phyloP scores from a whole-genome alignment of 2,888 invertebrate species.

The Harpalus rubripes region DNA sequence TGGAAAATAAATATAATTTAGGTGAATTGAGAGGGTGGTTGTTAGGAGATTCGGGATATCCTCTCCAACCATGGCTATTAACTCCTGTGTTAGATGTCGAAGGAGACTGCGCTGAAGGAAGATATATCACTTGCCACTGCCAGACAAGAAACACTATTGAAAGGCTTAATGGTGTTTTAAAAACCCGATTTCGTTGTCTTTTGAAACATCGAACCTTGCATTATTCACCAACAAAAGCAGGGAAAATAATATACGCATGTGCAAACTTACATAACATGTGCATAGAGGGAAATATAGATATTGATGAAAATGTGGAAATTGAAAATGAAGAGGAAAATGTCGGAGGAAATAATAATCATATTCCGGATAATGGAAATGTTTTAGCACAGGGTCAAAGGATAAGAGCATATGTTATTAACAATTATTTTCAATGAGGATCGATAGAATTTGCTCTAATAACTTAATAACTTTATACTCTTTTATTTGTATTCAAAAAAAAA shows the following conservation, averaged over 20 bases:
- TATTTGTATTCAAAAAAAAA: neutral
- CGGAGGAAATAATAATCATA: neutral
- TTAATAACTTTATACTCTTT: neutral
- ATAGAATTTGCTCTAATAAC: no score
- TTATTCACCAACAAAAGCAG: slow-evolving; percentile 70
- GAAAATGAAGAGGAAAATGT: slow-evolving; percentile 1
- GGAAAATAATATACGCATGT: slow-evolving; percentile 70
- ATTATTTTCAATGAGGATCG: neutral
- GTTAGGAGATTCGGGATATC: slow-evolving; percentile 71
- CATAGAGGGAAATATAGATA: neutral
- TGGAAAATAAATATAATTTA: neutral
- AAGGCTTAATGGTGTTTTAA: slow-evolving; percentile 70
- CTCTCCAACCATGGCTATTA: slow-evolving; percentile 70
- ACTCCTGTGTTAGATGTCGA: slow-evolving; percentile 68
- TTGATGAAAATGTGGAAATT: neutral
- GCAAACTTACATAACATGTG: slow-evolving; percentile 69
- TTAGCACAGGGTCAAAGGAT: neutral
- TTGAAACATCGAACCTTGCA: slow-evolving; percentile 70
- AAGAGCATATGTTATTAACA: neutral
- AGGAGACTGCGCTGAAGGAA: slow-evolving; percentile 67
- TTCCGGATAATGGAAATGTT: slow-evolving; percentile 6
- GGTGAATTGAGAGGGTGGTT: slow-evolving; percentile 23
- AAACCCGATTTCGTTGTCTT: slow-evolving; percentile 71
- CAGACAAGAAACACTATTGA: slow-evolving; percentile 69
- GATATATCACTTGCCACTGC: slow-evolving; percentile 68